Percentiles rank a stretch among this genome's conserved stretches.
Evolutionary conservation across 2,888 invertebrate species (phyloP).

Genomic region (Apeira syringaria): DNA sequence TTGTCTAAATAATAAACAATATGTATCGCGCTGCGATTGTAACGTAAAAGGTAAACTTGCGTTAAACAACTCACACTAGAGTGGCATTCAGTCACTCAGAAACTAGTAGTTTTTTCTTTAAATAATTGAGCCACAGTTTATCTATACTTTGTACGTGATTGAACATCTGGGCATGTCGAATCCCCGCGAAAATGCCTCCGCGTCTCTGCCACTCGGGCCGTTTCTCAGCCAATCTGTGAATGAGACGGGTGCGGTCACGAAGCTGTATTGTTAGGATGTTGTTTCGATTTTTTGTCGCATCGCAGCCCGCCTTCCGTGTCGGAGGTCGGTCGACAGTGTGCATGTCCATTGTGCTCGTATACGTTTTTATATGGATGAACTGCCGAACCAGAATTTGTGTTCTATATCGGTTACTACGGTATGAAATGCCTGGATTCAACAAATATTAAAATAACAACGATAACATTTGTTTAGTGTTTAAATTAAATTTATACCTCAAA

Average conservation of each 20-base stretch:
- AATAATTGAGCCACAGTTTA: neutral
- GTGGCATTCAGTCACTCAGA: no score
- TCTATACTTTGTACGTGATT: neutral
- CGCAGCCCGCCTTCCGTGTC: slow-evolving; percentile 67
- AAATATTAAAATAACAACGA: no score
- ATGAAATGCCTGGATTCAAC: no score
- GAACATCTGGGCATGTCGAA: slow-evolving; percentile 32
- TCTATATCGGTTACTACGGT: neutral
- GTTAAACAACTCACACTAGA: no score
- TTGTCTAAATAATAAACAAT: no score
- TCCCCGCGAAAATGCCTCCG: slow-evolving; percentile 63
- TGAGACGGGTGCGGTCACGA: slow-evolving; percentile 64
- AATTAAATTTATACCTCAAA: no score
- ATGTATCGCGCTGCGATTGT: no score
- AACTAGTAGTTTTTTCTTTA: slow-evolving; percentile 1
- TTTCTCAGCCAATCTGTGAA: slow-evolving; percentile 63
- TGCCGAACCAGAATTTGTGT: no score
- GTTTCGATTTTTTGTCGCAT: slow-evolving; percentile 62
- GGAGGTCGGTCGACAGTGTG: slow-evolving; percentile 55
- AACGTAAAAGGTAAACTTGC: no score
- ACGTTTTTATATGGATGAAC: no score
- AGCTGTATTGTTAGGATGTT: slow-evolving; percentile 36
- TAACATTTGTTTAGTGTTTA: no score
- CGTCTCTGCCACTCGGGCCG: slow-evolving; percentile 48
- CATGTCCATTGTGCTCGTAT: slow-evolving; percentile 43